phyloP scores from a whole-genome alignment of 2,797 vertebrate species.

The Anas acuta region DNA sequence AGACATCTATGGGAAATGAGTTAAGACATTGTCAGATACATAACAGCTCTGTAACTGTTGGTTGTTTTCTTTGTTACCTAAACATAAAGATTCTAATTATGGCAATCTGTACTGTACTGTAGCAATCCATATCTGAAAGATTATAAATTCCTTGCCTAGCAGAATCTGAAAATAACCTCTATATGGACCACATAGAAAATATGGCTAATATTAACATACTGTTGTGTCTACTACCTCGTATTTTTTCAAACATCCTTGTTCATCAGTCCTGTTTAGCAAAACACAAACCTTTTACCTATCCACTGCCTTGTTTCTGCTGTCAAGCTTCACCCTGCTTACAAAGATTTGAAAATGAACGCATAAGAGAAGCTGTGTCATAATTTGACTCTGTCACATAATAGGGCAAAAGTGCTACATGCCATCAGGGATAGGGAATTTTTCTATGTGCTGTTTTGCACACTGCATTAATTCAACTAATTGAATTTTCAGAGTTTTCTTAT shows the following conservation, averaged over 20 bases:
- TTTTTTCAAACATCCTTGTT: neutral
- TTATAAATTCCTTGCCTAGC: neutral
- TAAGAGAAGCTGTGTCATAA: slow-evolving; percentile 34
- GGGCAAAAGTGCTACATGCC: slow-evolving; percentile 8
- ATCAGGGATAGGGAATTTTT: slow-evolving; percentile 26
- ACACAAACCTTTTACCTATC: neutral
- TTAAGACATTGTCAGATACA: neutral
- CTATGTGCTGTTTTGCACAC: slow-evolving; percentile 48
- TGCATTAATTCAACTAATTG: slow-evolving; percentile 68
- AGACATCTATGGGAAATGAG: neutral
- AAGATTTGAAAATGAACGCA: slow-evolving; percentile 26
- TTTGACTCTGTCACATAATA: slow-evolving; percentile 25
- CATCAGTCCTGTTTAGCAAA: neutral
- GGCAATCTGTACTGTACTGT: neutral
- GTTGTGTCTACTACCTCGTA: neutral
- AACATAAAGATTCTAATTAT: neutral
- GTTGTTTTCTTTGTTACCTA: neutral
- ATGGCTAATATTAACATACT: neutral
- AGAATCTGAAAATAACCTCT: neutral
- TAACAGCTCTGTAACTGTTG: neutral
- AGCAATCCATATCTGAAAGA: neutral
- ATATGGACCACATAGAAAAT: neutral
- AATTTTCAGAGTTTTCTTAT: slow-evolving; percentile 64
- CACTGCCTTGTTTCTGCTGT: neutral
- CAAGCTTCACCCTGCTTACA: neutral